Evolutionary conservation across 2,888 invertebrate genomes (phyloP).

Genomic region (Smittia sp.): DNA sequence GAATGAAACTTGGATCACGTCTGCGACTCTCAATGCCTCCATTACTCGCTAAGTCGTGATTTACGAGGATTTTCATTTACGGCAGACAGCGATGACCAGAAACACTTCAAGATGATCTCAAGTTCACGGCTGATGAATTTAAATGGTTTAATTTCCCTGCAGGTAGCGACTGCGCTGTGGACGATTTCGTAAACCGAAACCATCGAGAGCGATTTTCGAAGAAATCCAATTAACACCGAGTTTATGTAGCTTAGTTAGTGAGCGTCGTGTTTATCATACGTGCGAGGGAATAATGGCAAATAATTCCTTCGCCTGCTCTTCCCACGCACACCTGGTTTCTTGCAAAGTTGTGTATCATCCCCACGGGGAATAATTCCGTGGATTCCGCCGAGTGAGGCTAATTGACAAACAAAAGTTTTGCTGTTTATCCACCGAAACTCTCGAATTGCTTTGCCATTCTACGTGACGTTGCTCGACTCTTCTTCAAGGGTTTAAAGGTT

Average conservation of each 20-base stretch:
- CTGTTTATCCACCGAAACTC: background rate
- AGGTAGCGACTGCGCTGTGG: background rate
- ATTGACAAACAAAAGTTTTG: constrained; percentile 15
- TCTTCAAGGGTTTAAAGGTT: too few species aligned
- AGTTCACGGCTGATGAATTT: constrained; percentile 2
- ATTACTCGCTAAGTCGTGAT: background rate
- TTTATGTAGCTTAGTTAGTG: background rate
- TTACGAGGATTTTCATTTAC: background rate
- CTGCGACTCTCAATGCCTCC: background rate
- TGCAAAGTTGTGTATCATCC: background rate
- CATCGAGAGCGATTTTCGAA: background rate
- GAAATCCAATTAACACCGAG: constrained; percentile 17
- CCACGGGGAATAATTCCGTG: background rate
- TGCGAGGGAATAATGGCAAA: background rate
- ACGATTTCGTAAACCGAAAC: background rate
- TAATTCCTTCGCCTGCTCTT: background rate
- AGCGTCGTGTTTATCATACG: background rate
- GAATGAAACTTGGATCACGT: background rate
- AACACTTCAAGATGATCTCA: background rate
- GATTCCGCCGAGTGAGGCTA: background rate
- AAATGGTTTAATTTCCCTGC: background rate
- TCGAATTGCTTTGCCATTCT: background rate
- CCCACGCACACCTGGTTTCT: constrained; percentile 15
- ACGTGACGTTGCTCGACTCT: background rate
- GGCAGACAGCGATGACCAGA: background rate